Base-by-base conservation (phyloP, 1,140 invertebrate species). In the Hyles euphorbiae region DNA sequence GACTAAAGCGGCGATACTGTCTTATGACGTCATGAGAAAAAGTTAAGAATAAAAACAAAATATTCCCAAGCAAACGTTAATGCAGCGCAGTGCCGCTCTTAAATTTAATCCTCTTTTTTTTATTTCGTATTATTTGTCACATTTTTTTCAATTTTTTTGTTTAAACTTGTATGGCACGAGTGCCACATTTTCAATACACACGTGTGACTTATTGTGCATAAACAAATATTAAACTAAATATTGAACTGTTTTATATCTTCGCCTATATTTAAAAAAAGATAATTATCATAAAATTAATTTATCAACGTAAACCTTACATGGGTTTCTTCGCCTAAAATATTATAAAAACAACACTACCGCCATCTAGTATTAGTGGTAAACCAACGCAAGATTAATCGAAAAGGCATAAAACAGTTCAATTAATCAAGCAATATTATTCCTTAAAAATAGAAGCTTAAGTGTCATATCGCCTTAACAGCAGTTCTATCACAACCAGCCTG, bases 41-140 rank as follows among this genome's bases (percentile, higher is more conserved):
- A 22, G 22, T 22, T 22, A 22, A 22, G 22, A 8, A 9, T 34
- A 33, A 34, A 52, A 34, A 52, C 34, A 52, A 52, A 34, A 34
- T 34, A 52, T 52, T 9, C 50, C 33, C 50, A 52, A 22, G n/a
- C 7, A 5, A 52, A 50, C 12, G 50, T n/a, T 33, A 33, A 33
- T 34, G 33, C 50, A 52, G 50, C 48, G 48, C 34, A n/a, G 34
- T 10, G 50, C 32, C 8, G 36, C 49, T 3, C 52, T 53, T 53
- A 53, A 43, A 12, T 53, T 53, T 43, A 53, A 53, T 22, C 9
- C 51, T 53, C 36, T 53, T 53, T 53, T 54, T 54, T 44, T 33
- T 51, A 51, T 44, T 54, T 44, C 36, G 40, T 54, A 54, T 54
- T 54, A 54, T 54, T 54, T 54, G 53, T 54, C 53, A 54, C 36